These are phyloP conservation scores for Microctenopoma lineatum DNA, from an alignment of 2,797 vertebrate species.

Conservation along the genomic window DNA sequence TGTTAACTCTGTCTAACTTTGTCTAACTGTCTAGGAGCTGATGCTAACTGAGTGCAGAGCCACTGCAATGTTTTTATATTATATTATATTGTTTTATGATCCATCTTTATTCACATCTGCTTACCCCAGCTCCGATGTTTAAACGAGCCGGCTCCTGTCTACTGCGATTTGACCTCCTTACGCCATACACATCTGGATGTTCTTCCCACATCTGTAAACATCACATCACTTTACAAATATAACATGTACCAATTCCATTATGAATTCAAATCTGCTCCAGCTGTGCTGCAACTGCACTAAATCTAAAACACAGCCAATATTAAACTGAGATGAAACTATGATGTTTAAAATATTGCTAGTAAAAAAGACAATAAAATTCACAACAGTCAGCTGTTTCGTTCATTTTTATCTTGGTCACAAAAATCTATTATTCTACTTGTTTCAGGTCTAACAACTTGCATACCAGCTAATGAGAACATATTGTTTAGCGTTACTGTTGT, in stretches of 20 bases:
- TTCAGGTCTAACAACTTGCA: too few relatives aligned
- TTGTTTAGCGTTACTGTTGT: too few relatives aligned
- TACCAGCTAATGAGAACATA: too few relatives aligned
- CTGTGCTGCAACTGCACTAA: background rate
- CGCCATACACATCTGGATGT: slow-evolving; percentile 98
- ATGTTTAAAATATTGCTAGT: background rate
- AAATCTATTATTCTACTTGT: too few relatives aligned
- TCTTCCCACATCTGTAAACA: slow-evolving; percentile 98
- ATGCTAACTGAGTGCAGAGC: background rate
- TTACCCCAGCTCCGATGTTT: slow-evolving; percentile 98
- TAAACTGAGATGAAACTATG: background rate
- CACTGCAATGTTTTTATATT: too few relatives aligned
- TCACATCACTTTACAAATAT: slow-evolving; percentile 28
- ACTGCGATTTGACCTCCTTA: slow-evolving; percentile 97
- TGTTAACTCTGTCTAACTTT: background rate
- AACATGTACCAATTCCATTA: background rate
- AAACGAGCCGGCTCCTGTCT: slow-evolving; percentile 96
- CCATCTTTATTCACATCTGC: slow-evolving; percentile 27
- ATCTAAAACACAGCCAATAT: background rate
- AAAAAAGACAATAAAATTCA: too few relatives aligned
- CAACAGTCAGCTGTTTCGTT: too few relatives aligned
- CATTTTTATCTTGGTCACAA: background rate
- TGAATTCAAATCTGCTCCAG: background rate
- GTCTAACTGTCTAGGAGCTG: background rate
- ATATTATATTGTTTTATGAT: background rate